A percentile compares a stretch with the other conserved stretches of the same genome.
Evolutionary conservation across 2,113 vertebrate genomes (phyloP).

Genomic region (Ploceus nigricollis): DNA sequence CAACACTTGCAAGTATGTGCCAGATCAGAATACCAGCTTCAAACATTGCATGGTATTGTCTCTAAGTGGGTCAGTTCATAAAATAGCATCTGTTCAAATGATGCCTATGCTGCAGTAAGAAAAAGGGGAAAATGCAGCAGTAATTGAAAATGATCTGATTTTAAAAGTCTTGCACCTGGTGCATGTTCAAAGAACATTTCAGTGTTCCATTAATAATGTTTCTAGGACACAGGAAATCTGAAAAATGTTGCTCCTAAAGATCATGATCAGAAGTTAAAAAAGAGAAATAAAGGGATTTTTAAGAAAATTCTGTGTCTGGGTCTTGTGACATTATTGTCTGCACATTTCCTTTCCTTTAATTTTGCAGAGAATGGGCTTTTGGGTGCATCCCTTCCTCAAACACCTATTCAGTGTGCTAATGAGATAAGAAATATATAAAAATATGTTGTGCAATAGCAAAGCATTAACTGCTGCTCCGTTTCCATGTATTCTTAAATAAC

Average conservation of each 20-base stretch:
- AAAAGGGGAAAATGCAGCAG: background rate
- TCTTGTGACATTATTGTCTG: background rate
- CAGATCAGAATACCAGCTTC: background rate
- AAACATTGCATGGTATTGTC: background rate
- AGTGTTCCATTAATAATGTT: background rate
- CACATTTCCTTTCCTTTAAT: background rate
- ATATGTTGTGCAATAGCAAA: background rate
- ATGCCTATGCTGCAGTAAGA: background rate
- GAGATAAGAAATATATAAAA: background rate
- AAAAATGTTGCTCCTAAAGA: background rate
- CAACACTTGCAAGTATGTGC: background rate
- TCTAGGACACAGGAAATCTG: background rate
- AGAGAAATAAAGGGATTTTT: background rate
- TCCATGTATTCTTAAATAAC: background rate
- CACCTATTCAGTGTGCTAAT: background rate
- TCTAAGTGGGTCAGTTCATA: conserved; percentile 41
- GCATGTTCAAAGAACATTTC: background rate
- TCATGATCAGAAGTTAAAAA: background rate
- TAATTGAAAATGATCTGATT: conserved; percentile 11
- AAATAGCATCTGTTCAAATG: conserved; percentile 14
- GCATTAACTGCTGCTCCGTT: background rate
- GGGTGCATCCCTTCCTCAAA: background rate
- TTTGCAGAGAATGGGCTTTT: background rate
- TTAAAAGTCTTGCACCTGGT: background rate
- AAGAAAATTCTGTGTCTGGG: background rate